phyloP scores from a whole-genome alignment of 2,888 invertebrate species.

The Schizotus pectinicornis region DNA sequence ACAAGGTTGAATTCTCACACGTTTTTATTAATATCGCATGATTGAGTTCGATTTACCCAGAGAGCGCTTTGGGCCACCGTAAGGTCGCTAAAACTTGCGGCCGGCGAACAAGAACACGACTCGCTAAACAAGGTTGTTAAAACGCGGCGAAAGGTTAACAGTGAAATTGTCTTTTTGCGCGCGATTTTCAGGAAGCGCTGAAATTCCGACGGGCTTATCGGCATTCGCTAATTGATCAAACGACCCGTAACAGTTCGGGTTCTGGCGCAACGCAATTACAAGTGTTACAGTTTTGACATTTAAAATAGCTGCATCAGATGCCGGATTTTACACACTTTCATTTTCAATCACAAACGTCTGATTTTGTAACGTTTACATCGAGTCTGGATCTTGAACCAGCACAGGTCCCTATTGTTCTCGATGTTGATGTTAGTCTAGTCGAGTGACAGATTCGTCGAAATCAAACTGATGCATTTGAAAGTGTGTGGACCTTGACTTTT shows the following conservation, averaged over 20 bases:
- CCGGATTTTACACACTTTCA: constrained; percentile 29
- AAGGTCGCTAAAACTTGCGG: constrained; percentile 37
- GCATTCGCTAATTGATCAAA: constrained; percentile 23
- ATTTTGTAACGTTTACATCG: constrained; percentile 25
- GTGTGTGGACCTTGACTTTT: constrained; percentile 10
- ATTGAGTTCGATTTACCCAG: constrained; percentile 44
- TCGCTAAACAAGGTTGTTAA: constrained; percentile 35
- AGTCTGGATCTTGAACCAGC: too few species aligned
- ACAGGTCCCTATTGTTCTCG: not conserved
- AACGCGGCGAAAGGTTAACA: constrained; percentile 33
- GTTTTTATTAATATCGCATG: constrained; percentile 47
- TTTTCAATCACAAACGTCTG: constrained; percentile 26
- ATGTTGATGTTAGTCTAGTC: constrained; percentile 7
- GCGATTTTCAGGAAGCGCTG: constrained; percentile 1
- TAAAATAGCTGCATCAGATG: constrained; percentile 39
- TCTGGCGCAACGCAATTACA: constrained; percentile 35
- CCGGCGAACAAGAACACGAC: constrained; percentile 30
- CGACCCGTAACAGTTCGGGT: constrained; percentile 28
- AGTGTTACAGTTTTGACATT: constrained; percentile 40
- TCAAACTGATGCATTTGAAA: constrained; percentile 7
- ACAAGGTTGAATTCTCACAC: constrained; percentile 49
- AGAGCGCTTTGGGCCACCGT: constrained; percentile 39
- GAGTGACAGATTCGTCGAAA: constrained; percentile 10
- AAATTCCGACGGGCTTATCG: not conserved
- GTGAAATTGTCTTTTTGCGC: constrained; percentile 26